Evolutionary conservation across 2,888 invertebrate genomes (phyloP), one percentile per base, ranked within the genome.

Genomic region (Scelioninae gen. 1): DNA sequence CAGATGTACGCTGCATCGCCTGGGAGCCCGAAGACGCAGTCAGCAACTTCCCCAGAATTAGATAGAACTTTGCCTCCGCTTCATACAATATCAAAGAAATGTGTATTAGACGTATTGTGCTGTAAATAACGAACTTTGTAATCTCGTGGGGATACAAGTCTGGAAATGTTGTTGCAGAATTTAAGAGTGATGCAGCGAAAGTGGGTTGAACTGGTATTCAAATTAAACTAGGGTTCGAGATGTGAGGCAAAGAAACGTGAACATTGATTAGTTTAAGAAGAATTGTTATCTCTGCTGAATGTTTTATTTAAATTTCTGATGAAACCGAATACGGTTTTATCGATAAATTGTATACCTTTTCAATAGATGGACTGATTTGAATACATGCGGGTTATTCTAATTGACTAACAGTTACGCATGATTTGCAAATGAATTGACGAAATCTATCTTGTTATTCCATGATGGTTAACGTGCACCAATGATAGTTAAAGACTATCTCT

Each of bases 71-170:
- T 55, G 8, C 49, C 49, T 56, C 5, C 45, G 51, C 58, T 62
- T 49, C 55, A 31, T 51, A 60, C 51, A 81, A 58, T 68, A 71
- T 58, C 76, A 81, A 81, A 81, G 81, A 81, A 81, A 71, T 45
- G 62, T 58, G 43, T 68, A 76, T 71, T 68, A 69, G 80, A 75
- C 51, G 58, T 71, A 69, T 71, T 75, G 34, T 63, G 51, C 31
- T 23, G 56, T 40, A 68, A 81, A 63, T 62, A 80, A 75, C 56
- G 69, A 80, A 75, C 47, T 72, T 75, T 62, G 69, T 15, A 66
- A 45, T 69, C 74, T 65, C 68, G 15, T 8, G 16, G 55, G 74
- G 31, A 62, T 62, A 45, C 53, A 72, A 40, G 40, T 49, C 31
- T 15, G 45, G 9, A 34, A 43, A 13, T 15, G 38, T 23, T 53